Evolutionary conservation across 2,888 invertebrate genomes (phyloP), one percentile per base, ranked within the genome.

Genomic region (Epinotia demarniana): DNA sequence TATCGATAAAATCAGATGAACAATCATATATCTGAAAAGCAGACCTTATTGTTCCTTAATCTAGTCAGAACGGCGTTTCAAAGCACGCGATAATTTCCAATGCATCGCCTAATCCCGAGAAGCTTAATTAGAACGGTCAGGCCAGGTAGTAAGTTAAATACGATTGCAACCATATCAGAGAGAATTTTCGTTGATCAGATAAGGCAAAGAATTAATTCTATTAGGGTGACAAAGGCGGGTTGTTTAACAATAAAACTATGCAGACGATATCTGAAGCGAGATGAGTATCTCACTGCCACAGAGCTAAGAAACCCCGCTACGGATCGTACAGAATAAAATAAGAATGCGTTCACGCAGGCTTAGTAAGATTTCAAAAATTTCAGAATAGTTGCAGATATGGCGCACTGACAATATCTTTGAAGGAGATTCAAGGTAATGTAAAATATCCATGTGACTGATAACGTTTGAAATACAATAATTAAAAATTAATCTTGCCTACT

Each of bases 221-320:
- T 83, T 83, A 82, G 81, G 49, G 73, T 72, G 76, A 76, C 74
- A 77, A 78, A 73, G 69, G 75, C 64, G 70, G 61, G 79, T 81
- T 81, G 81, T 81, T 81, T 80, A 77, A 80, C 80, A 80, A 79
- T 80, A 78, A 74, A 78, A 75, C 76, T 77, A 77, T 73, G 68
- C 68, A 58, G 73, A 33, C 55, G 60, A 39, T 75, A 75, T 71
- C 71, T 75, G 71, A 66, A 66, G 53, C 71, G 46, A 67, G 77
- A 73, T 74, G 23, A 46, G 67, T 72, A 75, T 75, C 75, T 75
- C 55, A 3, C 18, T 33, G n/a, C 67, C 67, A 67, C 13, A 75
- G 75, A 75, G 61, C 57, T 61, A 61, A 43, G 71, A 75, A 66
- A 4, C 0, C 39, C 23, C 23, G n/a, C 18, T 33, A 18, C 13